Evolutionary conservation across 2,113 vertebrate species (phyloP), one percentile per base, ranked within the genome.

Genomic region (Lanius ludovicianus): DNA sequence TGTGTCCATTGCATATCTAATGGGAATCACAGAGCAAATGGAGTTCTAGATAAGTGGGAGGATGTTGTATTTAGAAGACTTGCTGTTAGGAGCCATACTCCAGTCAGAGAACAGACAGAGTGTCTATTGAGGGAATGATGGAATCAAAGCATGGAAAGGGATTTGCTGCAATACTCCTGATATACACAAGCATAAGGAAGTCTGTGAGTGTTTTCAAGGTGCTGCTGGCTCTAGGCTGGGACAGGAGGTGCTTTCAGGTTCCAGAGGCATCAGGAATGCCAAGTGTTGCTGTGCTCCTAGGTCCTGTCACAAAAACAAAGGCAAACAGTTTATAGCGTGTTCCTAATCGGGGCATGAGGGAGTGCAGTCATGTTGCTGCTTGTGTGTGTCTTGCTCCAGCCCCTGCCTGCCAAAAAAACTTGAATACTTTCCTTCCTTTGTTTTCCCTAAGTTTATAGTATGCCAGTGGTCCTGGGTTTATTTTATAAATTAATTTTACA

Each of bases 291-390:
- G 63, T 69, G 41, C 49, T 73, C 25, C 70, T n/a, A n/a, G n/a
- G 16, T 68, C 10, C 53, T 81, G 55, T 30, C 69, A 13, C 63
- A 68, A 10, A 76, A 62, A 76, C 74, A 92, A 94, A 75, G 53
- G 44, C 71, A 68, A 30, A 47, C 27, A 41, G 69, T 60, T 82
- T 1, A 21, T 11, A 24, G 62, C 1, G 0, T 21, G 69, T 87
- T 84, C 42, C 50, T 74, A 13, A 37, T 5, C 0, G 0, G 35
- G 2, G 20, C 52, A 55, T 0, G 1, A 91, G 84, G 53, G 76
- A 74, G 60, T 33, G 56, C 74, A 31, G 28, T 92, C 69, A 1
- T 87, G 89, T 64, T 75, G 39, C 35, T 81, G 81, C 76, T 82
- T 78, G 86, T 81, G 57, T 37, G 3, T 35, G 24, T 82, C 64